phyloP scores from a whole-genome alignment of 2,797 vertebrate species.

The Lacerta agilis region DNA sequence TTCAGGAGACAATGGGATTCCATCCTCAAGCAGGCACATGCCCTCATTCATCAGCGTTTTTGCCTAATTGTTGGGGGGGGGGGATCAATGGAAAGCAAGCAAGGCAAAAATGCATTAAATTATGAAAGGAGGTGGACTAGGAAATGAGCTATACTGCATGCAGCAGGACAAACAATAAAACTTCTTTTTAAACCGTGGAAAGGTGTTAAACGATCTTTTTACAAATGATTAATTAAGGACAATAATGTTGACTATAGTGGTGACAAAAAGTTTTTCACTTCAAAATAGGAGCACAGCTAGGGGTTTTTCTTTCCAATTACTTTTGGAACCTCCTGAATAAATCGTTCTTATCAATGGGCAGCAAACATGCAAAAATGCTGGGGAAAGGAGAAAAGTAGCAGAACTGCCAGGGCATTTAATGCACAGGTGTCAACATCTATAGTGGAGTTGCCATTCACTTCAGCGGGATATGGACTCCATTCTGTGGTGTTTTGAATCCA shows the following conservation, averaged over 20 bases:
- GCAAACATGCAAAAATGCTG: background rate
- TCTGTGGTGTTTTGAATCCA: background rate
- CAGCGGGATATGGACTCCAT: background rate
- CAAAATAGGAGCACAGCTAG: background rate
- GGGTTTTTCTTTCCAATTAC: background rate
- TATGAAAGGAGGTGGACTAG: conserved; percentile 28
- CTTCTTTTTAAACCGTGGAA: background rate
- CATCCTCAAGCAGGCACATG: background rate
- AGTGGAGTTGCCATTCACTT: background rate
- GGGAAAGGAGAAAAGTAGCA: background rate
- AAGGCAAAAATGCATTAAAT: conserved; percentile 18
- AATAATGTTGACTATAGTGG: background rate
- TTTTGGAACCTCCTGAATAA: background rate
- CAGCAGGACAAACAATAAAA: background rate
- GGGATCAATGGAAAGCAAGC: background rate
- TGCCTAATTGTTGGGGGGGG: conserved; percentile 20
- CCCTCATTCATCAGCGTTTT: conserved; percentile 19
- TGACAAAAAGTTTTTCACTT: background rate
- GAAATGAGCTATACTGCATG: conserved; percentile 3
- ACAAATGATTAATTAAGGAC: conserved; percentile 2
- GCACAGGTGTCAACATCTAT: background rate
- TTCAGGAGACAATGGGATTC: conserved; percentile 16
- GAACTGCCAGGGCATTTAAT: background rate
- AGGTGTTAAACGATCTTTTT: background rate
- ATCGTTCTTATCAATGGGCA: background rate